A percentile compares a stretch with the other conserved stretches of the same genome.
Evolutionary conservation across 2,113 vertebrate genomes (phyloP).

Genomic region (Silurus asotus): DNA sequence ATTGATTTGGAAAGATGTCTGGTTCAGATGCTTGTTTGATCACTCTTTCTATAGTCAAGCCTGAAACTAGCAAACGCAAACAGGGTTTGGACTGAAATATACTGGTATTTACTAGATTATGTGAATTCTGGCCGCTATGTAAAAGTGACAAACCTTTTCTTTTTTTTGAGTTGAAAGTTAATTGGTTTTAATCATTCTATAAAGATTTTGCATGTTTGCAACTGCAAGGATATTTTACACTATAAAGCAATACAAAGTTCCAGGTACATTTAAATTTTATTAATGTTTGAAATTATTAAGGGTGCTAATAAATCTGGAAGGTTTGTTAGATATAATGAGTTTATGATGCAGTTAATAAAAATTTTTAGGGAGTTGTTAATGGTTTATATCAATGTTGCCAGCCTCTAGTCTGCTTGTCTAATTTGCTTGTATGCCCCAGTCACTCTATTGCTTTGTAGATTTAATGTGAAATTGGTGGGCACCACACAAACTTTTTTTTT

Average conservation of each 20-base stretch:
- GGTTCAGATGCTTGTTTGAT: not conserved
- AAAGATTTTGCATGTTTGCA: not conserved
- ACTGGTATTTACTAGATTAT: not conserved
- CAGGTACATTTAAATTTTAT: not conserved
- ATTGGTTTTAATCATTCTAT: not conserved
- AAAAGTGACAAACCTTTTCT: not conserved
- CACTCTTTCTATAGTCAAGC: not conserved
- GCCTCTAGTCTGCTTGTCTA: not conserved
- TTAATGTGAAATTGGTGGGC: not conserved
- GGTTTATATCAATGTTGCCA: not conserved
- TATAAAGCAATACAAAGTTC: not conserved
- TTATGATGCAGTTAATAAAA: not conserved
- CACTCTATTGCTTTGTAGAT: not conserved
- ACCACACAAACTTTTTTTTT: not conserved
- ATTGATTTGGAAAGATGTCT: not conserved
- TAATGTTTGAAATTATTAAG: not conserved
- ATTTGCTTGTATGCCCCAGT: not conserved
- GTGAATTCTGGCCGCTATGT: not conserved
- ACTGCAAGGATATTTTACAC: not conserved
- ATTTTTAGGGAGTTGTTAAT: not conserved
- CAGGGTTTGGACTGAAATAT: not conserved
- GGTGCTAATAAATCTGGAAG: not conserved
- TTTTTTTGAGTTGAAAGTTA: not conserved
- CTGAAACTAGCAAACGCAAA: not conserved
- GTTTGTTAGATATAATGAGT: not conserved